Evolutionary conservation across 2,888 invertebrate species (phyloP), one percentile per base, ranked within the genome.

Genomic region (Sesamia inferens): DNA sequence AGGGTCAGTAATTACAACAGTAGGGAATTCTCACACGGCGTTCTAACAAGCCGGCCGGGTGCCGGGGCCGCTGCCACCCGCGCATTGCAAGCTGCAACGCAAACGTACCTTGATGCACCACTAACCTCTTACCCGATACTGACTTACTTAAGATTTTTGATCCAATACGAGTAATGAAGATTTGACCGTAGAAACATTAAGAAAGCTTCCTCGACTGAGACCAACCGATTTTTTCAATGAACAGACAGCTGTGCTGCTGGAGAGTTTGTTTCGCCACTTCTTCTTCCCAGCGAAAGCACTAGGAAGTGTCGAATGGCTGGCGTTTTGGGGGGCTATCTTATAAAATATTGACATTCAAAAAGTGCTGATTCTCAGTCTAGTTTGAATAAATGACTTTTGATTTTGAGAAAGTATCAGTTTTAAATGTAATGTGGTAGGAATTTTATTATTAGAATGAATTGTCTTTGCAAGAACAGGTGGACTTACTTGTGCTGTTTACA

Each of bases 41-140:
- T 87, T 88, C 88, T 91, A 91, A 90, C 91, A 88, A 90, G 91
- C 88, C 79, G 78, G 94, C 94, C 95, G 93, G 95, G 91, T 94
- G 95, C 93, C 90, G 91, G 88, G 90, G 92, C 96, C 85, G 80
- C 85, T 83, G 76, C 81, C 81, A 79, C 81, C 82, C 81, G 82
- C 83, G 68, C 31, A 72, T 51, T 72, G 84, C 89, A 85, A 81
- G 81, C 82, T 85, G 84, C 83, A 71, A 76, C 63, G 58, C 62
- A 77, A 81, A 79, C 78, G 76, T 69, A 81, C 83, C 72, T 77
- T 80, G 82, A 82, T 84, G 76, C 82, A 80, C 86, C 74, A 78
- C 78, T 82, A 78, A 82, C 82, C 68, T 77, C 79, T 82, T 74
- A 79, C 81, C 71, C 59, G 63, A 68, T 63, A 82, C 78, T 77